Evolutionary conservation across 1,140 invertebrate species (phyloP), one percentile per base, ranked within the genome.

Genomic region (Lordiphosa mommai): DNA sequence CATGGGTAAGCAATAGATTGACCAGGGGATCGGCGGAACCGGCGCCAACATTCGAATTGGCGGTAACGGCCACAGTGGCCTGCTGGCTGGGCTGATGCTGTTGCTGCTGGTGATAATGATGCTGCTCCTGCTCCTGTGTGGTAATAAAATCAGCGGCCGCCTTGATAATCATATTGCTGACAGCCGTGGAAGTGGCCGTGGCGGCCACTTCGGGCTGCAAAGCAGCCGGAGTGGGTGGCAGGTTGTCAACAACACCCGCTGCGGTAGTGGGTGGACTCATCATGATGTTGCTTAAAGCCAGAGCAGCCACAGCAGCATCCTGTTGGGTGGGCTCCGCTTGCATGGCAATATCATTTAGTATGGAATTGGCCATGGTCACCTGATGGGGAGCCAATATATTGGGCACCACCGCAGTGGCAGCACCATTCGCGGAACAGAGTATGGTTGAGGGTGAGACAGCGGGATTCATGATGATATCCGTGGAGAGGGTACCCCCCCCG

Each of bases 81-180:
- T 57, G 58, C 36, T 53, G 52, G 33, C 50, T 57, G n/a, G 58
- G 55, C 6, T 51, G 17, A 41, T 63, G 72, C 2, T 44, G 36
- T 9, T 70, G 70, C 10, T 60, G 61, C 0, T 43, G 66, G n/a
- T 82, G 77, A 7, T 72, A 80, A 8, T 86, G 72, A 32, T 88
- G 82, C 29, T 86, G 82, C 34, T 77, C 67, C 57, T 88, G 80
- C 16, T 91, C 90, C 30, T 90, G 88, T 49, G 91, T 91, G 12
- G 91, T 91, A 8, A 91, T 89, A 58, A 92, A 91, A 87, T 93
- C 92, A 0, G 92, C 92, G 1, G 92, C 91, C 2, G 92, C 92
- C 65, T 92, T 92, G 14, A 93, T 87, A 49, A 93, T 91, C 89
- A 93, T 92, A 33, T 91, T 92, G 77, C 93, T 93, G 48, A 93